Conservation (phyloP, 2,888 invertebrate species). For the Melanophora roralis region DNA sequence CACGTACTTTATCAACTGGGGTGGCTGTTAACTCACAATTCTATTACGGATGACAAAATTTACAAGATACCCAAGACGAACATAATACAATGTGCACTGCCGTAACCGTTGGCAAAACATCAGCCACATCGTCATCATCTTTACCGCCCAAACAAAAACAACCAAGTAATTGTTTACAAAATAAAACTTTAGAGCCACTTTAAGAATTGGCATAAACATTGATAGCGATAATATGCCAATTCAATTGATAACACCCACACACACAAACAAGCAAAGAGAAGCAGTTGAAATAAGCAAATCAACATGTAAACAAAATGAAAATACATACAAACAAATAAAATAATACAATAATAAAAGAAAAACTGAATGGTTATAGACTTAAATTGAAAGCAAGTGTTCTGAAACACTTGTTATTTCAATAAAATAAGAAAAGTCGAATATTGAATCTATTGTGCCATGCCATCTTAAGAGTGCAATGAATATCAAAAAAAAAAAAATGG, state of each 20-base stretch:
- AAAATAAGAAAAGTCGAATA: constrained; percentile 13
- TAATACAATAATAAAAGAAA: too few relatives aligned
- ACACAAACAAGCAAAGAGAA: background rate
- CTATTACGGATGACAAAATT: constrained; percentile 76
- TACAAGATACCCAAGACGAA: constrained; percentile 24
- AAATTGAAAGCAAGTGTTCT: constrained; percentile 17
- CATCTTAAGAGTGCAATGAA: background rate
- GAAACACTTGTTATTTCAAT: constrained; percentile 11
- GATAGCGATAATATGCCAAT: constrained; percentile 30
- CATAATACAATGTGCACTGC: constrained; percentile 18
- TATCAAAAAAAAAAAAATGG: background rate
- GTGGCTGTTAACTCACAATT: constrained; percentile 75
- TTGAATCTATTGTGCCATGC: background rate
- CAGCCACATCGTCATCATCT: constrained; percentile 7
- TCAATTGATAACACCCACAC: constrained; percentile 30
- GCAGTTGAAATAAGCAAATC: background rate
- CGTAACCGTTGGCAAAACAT: background rate
- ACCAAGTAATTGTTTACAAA: constrained; percentile 10
- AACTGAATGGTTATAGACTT: background rate
- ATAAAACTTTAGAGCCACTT: constrained; percentile 33
- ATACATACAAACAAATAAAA: constrained; percentile 5
- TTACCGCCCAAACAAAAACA: background rate
- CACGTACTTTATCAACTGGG: constrained; percentile 76
- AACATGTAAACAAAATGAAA: background rate
- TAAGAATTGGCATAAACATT: constrained; percentile 38